phyloP scores from a whole-genome alignment of 2,888 invertebrate species.

The Rhorus exstirpatorius region DNA sequence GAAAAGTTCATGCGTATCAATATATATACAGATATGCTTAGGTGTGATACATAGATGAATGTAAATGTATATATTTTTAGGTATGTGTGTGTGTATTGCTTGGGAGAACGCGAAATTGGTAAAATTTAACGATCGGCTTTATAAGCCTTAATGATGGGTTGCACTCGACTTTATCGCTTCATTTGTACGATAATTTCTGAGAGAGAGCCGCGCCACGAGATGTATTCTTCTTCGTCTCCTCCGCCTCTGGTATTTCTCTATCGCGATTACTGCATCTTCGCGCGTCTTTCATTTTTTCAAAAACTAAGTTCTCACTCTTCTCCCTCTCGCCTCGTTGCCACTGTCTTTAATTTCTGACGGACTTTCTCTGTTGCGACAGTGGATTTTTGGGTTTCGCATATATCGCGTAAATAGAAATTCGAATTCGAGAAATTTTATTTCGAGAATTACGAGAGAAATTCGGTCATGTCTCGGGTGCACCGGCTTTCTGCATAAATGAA shows the following conservation, averaged over 20 bases:
- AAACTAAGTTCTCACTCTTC: conserved; percentile 43
- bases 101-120: conserved; percentile 70
- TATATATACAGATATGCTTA: conserved; percentile 2
- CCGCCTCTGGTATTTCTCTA: conserved; percentile 3
- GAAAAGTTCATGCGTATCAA: conserved; percentile 37
- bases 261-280: conserved; percentile 44
- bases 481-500: background rate
- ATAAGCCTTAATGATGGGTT: conserved; percentile 79
- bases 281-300: too few species aligned
- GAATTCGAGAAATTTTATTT: too few species aligned
- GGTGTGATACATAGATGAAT: conserved; percentile 12
- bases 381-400: too few species aligned
- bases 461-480: background rate
- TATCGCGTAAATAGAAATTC: too few species aligned
- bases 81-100: conserved; percentile 25
- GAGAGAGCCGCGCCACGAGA: conserved; percentile 52
- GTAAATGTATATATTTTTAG: conserved; percentile 12
- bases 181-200: conserved; percentile 79
- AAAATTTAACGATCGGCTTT: conserved; percentile 79
- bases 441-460: background rate
- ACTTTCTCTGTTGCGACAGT: background rate
- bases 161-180: conserved; percentile 77
- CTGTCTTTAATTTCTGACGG: conserved; percentile 43
- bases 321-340: conserved; percentile 31
- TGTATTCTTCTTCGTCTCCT: conserved; percentile 40